Percentiles rank a stretch among this genome's conserved stretches.
Conservation (phyloP, 2,113 vertebrate species). For the Macheiramphus alcinus region DNA sequence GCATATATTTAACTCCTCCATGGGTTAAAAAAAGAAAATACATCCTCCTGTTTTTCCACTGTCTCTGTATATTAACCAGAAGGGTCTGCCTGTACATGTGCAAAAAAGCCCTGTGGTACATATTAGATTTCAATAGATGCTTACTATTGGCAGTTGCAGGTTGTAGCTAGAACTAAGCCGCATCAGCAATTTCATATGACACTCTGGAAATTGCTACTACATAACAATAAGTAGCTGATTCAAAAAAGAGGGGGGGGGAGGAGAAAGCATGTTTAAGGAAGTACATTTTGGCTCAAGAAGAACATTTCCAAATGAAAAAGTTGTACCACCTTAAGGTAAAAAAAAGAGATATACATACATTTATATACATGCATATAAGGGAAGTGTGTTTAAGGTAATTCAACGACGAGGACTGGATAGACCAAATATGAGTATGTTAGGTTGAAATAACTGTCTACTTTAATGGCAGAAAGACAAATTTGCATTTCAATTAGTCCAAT, state of each 20-base stretch:
- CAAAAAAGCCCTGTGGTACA: neutral
- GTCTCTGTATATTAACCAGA: neutral
- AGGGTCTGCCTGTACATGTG: neutral
- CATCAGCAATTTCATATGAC: conserved; percentile 74
- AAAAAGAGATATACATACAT: neutral
- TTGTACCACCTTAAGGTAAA: neutral
- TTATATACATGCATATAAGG: neutral
- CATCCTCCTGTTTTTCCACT: neutral
- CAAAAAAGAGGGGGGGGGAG: neutral
- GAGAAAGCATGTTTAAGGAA: neutral
- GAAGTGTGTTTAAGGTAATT: neutral
- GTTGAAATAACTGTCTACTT: conserved; percentile 18
- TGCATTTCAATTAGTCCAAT: conserved; percentile 23
- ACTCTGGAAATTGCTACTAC: conserved; percentile 70
- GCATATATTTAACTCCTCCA: neutral
- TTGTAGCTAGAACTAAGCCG: conserved; percentile 49
- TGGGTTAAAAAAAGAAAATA: neutral
- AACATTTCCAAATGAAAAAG: neutral
- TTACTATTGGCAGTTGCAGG: conserved; percentile 51
- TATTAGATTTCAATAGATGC: conserved; percentile 13
- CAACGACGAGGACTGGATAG: neutral
- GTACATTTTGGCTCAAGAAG: neutral
- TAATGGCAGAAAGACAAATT: neutral
- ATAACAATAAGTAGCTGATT: conserved; percentile 65
- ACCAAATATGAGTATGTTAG: neutral